Evolutionary conservation across 1,140 invertebrate species (phyloP), one percentile per base, ranked within the genome.

Genomic region (Heliconius himera): DNA sequence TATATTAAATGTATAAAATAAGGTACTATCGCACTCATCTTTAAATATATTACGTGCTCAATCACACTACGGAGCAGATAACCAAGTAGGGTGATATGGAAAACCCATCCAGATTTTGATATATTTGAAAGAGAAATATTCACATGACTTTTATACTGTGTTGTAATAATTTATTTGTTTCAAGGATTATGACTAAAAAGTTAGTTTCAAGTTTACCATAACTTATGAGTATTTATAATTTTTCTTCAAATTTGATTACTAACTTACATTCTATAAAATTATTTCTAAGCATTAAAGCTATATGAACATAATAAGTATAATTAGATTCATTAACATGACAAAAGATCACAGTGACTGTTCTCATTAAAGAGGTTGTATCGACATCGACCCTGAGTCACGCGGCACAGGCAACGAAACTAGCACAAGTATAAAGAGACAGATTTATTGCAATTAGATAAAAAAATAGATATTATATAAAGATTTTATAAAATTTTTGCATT

Each of bases 311-410:
- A 70, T 76, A 9, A 70, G 56, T 70, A 60, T 79, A 79, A 74
- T 79, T 46, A 74, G 66, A 54, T 26, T 20, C 56, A 79, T 79
- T 79, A 33, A 74, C 72, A 79, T 74, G 56, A 74, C 60, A 74
- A 79, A 78, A 66, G 22, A 56, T 66, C 51, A 72, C 70, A 72
- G 72, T 79, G 76, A 76, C 60, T 76, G 78, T 72, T 75, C 70
- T 76, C 78, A 66, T n/a, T 77, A 77, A 81, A 74, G 79, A 80
- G 76, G 79, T 81, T 81, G 38, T 74, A 73, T 78, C 70, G 76
- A 41, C 75, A 20, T 49, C 74, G 81, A 71, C 79, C 76, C 81
- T 84, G 83, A 81, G 78, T 84, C 81, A 81, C 77, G 81, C 73
- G 46, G 70, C 60, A 38, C 8, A 72, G 51, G 20, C 66, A 76